phyloP scores from a whole-genome alignment of 2,113 vertebrate genomes.

The Chroicocephalus ridibundus region DNA sequence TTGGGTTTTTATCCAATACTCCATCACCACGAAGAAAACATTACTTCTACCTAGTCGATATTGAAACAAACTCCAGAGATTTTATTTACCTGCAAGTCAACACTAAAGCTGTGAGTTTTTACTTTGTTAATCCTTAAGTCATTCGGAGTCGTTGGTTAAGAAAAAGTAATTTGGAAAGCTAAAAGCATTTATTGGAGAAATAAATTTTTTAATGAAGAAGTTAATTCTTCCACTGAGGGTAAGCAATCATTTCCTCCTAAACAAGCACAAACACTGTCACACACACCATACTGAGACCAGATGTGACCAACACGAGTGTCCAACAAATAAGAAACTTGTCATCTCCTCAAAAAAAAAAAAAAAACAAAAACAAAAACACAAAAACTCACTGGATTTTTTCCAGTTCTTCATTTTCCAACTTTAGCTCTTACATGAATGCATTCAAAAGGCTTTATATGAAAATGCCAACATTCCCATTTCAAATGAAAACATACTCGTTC shows the following conservation, averaged over 20 bases:
- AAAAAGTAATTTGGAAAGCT: not conserved
- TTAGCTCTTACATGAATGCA: not conserved
- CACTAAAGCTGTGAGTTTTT: not conserved
- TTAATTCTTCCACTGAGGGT: not conserved
- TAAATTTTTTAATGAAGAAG: not conserved
- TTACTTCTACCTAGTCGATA: not conserved
- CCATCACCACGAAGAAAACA: not conserved
- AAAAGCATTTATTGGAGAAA: not conserved
- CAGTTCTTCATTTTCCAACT: not conserved
- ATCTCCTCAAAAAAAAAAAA: not conserved
- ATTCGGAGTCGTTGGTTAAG: not conserved
- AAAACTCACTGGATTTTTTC: not conserved
- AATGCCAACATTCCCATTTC: not conserved
- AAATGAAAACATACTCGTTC: not conserved
- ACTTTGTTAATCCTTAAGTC: not conserved
- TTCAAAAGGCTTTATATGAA: not conserved
- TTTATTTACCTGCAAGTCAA: not conserved
- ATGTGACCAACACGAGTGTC: not conserved
- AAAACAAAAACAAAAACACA: not conserved
- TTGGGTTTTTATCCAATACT: not conserved
- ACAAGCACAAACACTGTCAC: not conserved
- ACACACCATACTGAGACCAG: not conserved
- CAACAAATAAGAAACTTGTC: not conserved
- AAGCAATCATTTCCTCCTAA: not conserved
- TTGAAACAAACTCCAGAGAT: not conserved